Evolutionary conservation across 30 jellyfish, hydroid and myxozoan species (phyloP).

Genomic region (Turritopsis dohrnii): DNA sequence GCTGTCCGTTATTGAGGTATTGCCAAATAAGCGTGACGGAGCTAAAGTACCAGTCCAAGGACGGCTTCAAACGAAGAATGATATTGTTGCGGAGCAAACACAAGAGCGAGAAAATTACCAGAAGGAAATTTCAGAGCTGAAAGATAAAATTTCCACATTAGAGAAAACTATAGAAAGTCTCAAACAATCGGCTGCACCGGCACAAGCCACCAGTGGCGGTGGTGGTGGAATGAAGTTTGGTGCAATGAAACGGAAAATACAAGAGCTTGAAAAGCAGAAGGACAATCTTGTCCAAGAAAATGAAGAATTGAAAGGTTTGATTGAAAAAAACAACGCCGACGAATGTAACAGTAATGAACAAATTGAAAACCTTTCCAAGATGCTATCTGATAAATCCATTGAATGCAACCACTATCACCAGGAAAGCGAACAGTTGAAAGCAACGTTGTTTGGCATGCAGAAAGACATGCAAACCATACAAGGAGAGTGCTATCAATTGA

Average conservation of each 20-base stretch:
- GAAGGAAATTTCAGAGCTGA: not conserved
- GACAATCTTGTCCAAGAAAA: conserved; percentile 6
- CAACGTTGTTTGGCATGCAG: not conserved
- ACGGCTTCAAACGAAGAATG: not conserved
- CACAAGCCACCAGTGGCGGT: not conserved
- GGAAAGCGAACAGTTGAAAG: conserved; percentile 9
- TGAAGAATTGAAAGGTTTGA: not conserved
- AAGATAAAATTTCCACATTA: not conserved
- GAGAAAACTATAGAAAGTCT: not conserved
- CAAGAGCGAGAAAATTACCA: not conserved
- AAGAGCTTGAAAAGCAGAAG: conserved; percentile 8
- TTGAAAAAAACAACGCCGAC: conserved; percentile 1
- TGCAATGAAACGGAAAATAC: conserved; percentile 26
- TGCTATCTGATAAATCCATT: not conserved
- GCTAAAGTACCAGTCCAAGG: not conserved
- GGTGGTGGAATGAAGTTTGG: conserved; percentile 31
- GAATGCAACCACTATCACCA: conserved; percentile 17
- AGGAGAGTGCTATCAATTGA: conserved; percentile 37
- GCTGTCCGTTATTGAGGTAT: not conserved
- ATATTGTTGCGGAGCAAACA: not conserved
- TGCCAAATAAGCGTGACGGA: not conserved
- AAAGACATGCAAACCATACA: conserved; percentile 22
- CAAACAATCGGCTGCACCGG: not conserved
- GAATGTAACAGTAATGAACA: not conserved
- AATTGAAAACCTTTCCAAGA: not conserved